Conservation (phyloP, 2,888 invertebrate genomes). For the Hyles lineata region DNA sequence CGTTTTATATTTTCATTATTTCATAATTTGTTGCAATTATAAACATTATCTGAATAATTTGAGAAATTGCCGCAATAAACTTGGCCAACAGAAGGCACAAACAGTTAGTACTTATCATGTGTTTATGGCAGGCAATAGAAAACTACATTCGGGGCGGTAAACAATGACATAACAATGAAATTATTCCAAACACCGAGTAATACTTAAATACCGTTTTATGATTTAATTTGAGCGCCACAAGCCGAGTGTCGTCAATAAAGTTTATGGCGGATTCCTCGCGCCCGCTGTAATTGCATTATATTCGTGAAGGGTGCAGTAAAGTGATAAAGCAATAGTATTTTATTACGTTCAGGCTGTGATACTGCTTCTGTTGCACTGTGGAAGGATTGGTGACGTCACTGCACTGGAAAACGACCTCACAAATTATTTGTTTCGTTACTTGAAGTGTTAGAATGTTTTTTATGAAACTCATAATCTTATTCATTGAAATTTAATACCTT, state of each 20-base stretch:
- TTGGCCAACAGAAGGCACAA: not conserved
- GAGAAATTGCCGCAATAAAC: constrained; percentile 3
- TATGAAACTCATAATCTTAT: too few species aligned
- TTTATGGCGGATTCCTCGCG: not conserved
- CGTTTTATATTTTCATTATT: not conserved
- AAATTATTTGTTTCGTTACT: too few species aligned
- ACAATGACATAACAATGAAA: not conserved
- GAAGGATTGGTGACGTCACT: not conserved
- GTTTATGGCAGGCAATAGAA: constrained; percentile 10
- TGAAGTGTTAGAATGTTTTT: too few species aligned
- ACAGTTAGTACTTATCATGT: constrained; percentile 6
- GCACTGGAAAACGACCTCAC: not conserved
- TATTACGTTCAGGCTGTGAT: not conserved
- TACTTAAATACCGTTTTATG: not conserved
- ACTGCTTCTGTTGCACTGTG: not conserved
- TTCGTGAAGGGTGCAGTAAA: not conserved
- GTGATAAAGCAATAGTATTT: not conserved
- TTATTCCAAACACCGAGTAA: constrained; percentile 3
- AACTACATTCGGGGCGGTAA: not conserved
- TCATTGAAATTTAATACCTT: too few species aligned
- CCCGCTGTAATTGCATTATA: not conserved
- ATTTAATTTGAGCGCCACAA: not conserved
- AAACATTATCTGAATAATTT: not conserved
- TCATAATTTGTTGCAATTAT: not conserved
- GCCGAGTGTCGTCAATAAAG: not conserved